These are phyloP conservation scores for Phylloscopus collybita DNA, from an alignment of 2,797 vertebrate genomes.

Conservation along the genomic window DNA sequence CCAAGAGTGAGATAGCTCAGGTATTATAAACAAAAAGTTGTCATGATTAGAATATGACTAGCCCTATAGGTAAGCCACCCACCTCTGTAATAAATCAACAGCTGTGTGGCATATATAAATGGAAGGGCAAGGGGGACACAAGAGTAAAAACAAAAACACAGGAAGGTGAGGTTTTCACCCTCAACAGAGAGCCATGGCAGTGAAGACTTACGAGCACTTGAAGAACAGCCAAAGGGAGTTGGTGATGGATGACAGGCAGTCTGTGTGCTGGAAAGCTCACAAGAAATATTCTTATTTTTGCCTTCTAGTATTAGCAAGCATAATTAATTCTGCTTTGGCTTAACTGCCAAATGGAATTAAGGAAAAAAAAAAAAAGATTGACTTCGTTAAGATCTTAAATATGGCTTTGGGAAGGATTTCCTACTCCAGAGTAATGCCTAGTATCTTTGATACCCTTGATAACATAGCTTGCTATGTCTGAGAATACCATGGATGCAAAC, in stretches of 20 bases:
- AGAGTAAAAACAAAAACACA: background rate
- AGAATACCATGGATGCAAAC: background rate
- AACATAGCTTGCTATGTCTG: background rate
- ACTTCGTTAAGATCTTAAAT: background rate
- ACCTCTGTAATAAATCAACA: background rate
- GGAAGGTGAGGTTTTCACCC: background rate
- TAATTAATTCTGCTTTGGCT: slow-evolving; percentile 14
- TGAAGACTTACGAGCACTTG: background rate
- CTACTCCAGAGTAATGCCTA: background rate
- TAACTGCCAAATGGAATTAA: background rate
- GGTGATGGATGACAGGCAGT: slow-evolving; percentile 13
- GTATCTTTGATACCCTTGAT: background rate
- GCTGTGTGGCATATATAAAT: background rate
- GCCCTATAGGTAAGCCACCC: background rate
- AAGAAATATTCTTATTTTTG: slow-evolving; percentile 19
- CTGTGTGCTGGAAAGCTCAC: background rate
- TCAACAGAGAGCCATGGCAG: background rate
- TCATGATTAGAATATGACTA: background rate
- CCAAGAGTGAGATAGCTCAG: background rate
- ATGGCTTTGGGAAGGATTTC: slow-evolving; percentile 27
- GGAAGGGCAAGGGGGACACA: background rate
- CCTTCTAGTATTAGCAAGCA: background rate
- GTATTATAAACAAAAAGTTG: background rate
- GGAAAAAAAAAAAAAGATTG: background rate
- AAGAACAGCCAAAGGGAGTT: background rate